Conservation (phyloP, 1,140 invertebrate species). For the Leptopilina boulardi region DNA sequence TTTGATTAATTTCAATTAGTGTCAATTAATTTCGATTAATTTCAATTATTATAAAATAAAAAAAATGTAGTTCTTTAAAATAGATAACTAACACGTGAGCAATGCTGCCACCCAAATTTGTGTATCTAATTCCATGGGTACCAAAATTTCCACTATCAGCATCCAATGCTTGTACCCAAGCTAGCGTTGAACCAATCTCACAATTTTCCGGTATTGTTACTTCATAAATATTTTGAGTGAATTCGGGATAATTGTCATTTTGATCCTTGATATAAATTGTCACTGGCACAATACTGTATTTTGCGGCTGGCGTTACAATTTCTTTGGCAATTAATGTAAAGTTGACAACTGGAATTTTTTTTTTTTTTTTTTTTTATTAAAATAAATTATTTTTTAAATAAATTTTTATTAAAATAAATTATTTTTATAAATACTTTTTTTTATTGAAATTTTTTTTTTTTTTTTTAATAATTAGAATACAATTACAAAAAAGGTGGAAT, state of each 20-base stretch:
- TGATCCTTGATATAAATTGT: slow-evolving; percentile 91
- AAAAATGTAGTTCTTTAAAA: neutral
- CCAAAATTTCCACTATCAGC: slow-evolving; percentile 91
- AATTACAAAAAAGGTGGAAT: too few relatives aligned
- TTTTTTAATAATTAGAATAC: too few relatives aligned
- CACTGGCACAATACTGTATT: slow-evolving; percentile 89
- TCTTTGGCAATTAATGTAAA: slow-evolving; percentile 92
- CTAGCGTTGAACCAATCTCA: slow-evolving; percentile 86
- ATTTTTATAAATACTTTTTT: too few relatives aligned
- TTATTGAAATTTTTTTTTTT: too few relatives aligned
- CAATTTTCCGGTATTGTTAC: slow-evolving; percentile 90
- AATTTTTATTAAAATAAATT: too few relatives aligned
- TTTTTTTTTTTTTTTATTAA: neutral
- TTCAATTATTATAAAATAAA: neutral
- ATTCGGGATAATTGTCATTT: slow-evolving; percentile 96
- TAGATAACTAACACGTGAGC: slow-evolving; percentile 86
- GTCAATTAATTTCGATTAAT: too few relatives aligned
- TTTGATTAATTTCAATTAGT: too few relatives aligned
- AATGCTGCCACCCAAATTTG: slow-evolving; percentile 86
- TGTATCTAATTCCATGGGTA: slow-evolving; percentile 91
- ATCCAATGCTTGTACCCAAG: slow-evolving; percentile 89
- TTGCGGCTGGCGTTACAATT: slow-evolving; percentile 83
- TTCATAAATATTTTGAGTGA: slow-evolving; percentile 86
- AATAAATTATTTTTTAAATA: too few relatives aligned
- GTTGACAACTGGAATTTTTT: slow-evolving; percentile 82